These are phyloP conservation scores for Caenorhabditis virilis DNA, from an alignment of 2,888 invertebrate genomes.

Conservation along the genomic window DNA sequence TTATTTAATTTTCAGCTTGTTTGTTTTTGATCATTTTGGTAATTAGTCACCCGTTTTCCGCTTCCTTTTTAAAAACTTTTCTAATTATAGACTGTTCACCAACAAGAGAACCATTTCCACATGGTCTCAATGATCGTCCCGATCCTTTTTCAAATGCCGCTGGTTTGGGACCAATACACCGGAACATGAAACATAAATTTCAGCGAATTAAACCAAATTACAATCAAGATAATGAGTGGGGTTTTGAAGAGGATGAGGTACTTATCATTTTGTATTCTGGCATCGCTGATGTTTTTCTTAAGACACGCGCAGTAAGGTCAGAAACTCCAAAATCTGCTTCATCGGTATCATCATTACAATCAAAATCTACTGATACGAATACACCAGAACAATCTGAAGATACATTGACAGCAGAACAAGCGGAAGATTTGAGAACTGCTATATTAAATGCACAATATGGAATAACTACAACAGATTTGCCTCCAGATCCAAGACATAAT, in stretches of 20 bases:
- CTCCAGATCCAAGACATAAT: conserved; percentile 44
- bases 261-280: no score
- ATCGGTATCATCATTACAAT: no score
- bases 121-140: conserved; percentile 15
- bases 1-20: conserved; percentile 19
- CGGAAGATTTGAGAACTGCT: conserved; percentile 17
- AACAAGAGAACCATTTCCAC: conserved; percentile 26
- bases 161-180: conserved; percentile 15
- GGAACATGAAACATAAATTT: not conserved
- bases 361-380: no score
- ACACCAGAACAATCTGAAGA: not conserved
- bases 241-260: conserved; percentile 12
- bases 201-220: conserved; percentile 5
- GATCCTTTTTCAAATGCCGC: conserved; percentile 30
- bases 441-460: conserved; percentile 24
- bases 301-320: no score
- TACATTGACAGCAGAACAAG: conserved; percentile 11
- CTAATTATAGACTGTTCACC: not conserved
- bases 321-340: not conserved
- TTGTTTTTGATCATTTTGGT: no score
- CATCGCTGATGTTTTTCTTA: no score
- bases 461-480: conserved; percentile 29
- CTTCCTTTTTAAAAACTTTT: not conserved
- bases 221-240: conserved; percentile 30
- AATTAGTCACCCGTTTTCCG: not conserved